Evolutionary conservation across 1,140 invertebrate genomes (phyloP).

Genomic region (Nasonia vitripennis): DNA sequence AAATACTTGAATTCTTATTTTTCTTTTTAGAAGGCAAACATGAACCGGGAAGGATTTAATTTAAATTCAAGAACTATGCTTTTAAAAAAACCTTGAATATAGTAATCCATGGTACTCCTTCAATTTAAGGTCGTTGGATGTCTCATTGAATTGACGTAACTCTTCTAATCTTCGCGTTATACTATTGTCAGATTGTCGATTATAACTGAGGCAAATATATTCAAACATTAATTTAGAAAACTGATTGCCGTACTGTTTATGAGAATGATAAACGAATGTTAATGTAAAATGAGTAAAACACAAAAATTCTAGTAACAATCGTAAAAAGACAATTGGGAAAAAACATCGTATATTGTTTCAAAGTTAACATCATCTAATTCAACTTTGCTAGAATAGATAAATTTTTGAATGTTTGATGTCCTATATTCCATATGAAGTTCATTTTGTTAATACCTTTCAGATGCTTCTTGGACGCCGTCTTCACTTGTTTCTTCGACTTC

Average conservation of each 20-base stretch:
- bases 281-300: not conserved
- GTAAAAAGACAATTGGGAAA: not conserved
- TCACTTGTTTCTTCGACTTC: constrained; percentile 67
- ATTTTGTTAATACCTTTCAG: constrained; percentile 28
- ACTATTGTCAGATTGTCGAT: constrained; percentile 15
- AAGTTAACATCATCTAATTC: not conserved
- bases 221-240: constrained; percentile 4
- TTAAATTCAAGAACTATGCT: no score
- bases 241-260: not conserved
- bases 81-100: no score
- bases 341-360: not conserved
- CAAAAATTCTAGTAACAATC: not conserved
- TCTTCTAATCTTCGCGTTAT: constrained; percentile 27
- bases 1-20: no score
- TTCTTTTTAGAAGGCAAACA: no score
- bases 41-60: no score
- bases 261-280: not conserved
- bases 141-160: no score
- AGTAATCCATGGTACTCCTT: constrained; percentile 3
- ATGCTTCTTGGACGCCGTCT: constrained; percentile 59
- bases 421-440: no score
- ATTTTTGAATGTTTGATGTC: not conserved
- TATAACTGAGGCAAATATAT: constrained; percentile 21
- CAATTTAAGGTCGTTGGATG: constrained; percentile 10
- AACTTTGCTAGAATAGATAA: not conserved